Evolutionary conservation across 2,797 vertebrate genomes (phyloP).

Genomic region (Chelmon rostratus): DNA sequence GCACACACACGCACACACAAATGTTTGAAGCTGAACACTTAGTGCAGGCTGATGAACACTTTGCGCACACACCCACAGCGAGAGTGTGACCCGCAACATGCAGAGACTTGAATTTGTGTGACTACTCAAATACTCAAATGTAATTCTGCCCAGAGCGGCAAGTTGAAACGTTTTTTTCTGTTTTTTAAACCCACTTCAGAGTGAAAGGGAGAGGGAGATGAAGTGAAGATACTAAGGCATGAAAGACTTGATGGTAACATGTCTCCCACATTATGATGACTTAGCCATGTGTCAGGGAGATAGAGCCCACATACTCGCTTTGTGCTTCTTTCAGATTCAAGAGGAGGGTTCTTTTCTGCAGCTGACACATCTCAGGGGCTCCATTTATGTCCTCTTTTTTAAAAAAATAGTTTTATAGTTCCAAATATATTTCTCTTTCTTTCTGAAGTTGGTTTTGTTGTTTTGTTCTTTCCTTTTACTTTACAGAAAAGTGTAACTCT

Average conservation of each 20-base stretch:
- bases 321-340: constrained; percentile 37
- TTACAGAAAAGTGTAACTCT: background rate
- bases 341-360: constrained; percentile 18
- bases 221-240: constrained; percentile 13
- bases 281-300: constrained; percentile 25
- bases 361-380: constrained; percentile 29
- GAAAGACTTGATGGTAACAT: constrained; percentile 21
- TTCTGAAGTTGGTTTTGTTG: constrained; percentile 12
- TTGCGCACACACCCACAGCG: background rate
- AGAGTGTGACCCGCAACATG: constrained; percentile 18
- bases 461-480: constrained; percentile 11
- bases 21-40: constrained; percentile 11
- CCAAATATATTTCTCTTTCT: constrained; percentile 1
- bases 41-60: background rate
- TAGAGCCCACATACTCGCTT: constrained; percentile 27
- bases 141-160: background rate
- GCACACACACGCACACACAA: background rate
- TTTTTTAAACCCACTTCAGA: constrained; percentile 9
- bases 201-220: background rate
- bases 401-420: constrained; percentile 5
- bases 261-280: constrained; percentile 32
- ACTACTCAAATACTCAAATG: constrained; percentile 15
- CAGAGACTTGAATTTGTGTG: constrained; percentile 11
- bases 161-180: background rate
- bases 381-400: background rate